Evolutionary conservation across 2,888 invertebrate genomes (phyloP).

Genomic region (Cylloceria caligata): DNA sequence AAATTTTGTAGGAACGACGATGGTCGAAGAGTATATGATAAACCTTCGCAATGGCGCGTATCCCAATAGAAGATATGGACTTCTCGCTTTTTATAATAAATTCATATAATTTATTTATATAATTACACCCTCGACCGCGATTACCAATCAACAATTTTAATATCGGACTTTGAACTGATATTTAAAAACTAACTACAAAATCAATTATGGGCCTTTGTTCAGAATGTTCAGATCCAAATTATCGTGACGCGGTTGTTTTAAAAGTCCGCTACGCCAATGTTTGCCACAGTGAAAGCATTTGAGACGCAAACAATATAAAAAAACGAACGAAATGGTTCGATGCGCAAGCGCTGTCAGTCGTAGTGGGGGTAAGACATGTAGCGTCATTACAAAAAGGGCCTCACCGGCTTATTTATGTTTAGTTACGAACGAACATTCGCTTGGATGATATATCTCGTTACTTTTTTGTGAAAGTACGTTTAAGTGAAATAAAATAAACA

Average conservation of each 20-base stretch:
- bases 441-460: background rate
- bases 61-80: background rate
- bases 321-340: conserved; percentile 27
- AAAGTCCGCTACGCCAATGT: conserved; percentile 33
- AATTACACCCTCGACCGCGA: background rate
- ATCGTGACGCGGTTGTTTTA: background rate
- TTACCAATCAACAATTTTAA: too few species aligned
- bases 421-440: conserved; percentile 55
- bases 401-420: conserved; percentile 63
- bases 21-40: conserved; percentile 33
- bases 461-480: background rate
- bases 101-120: background rate
- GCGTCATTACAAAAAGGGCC: conserved; percentile 76
- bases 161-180: too few species aligned
- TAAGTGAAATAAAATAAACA: conserved; percentile 24
- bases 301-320: conserved; percentile 25
- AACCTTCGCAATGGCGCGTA: conserved; percentile 46
- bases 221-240: conserved; percentile 8
- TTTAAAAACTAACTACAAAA: too few species aligned
- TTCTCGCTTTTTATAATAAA: too few species aligned
- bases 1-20: conserved; percentile 28
- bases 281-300: conserved; percentile 6
- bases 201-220: too few species aligned
- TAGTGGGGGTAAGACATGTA: conserved; percentile 61
- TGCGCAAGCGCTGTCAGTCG: conserved; percentile 68